Evolutionary conservation across 2,888 invertebrate genomes (phyloP), one percentile per base, ranked within the genome.

Genomic region (Pimpla rufipes): DNA sequence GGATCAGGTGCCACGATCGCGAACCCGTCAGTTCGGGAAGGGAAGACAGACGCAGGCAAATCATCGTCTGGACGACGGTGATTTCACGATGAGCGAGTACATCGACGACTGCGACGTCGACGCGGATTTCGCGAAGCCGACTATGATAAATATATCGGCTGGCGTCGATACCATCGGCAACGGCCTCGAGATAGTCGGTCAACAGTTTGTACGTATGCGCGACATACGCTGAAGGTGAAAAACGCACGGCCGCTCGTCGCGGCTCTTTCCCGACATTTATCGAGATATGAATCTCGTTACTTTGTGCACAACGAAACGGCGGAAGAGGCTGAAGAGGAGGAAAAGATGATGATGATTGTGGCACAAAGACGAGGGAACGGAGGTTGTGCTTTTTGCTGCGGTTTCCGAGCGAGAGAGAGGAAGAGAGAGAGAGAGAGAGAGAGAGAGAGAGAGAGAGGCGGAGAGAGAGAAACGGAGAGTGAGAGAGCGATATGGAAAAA

Each of bases 251-350:
- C 87, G 86, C 79, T 79, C 79, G 47, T 52, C 59, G 66, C 79
- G 85, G 86, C 79, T 87, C 87, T n/a, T 59, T 85, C 87, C 75
- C 86, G 84, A 88, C 88, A 90, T 90, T 90, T 87, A 88, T 85
- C 88, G 92, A 92, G 92, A 92, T 92, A 92, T 92, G 92, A 92
- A 92, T 92, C 92, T 92, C 92, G 90, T 89, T 87, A 89, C 82
- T 89, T 92, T 91, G 89, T 90, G 88, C 89, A 88, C 89, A 88
- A 89, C 88, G 52, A 42, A 74, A 50, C 59, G 18, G 16, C 68
- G 35, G 21, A 18, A 42, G 45, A 47, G 13, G 29, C n/a, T n/a
- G n/a, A n/a, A n/a, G n/a, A n/a, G n/a, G n/a, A n/a, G 59, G 45
- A 8, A 40, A 37, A 62, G 13, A n/a, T 42, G 13, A 21, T n/a